phyloP scores from a whole-genome alignment of 2,888 invertebrate species.

The Pristionchus japonicus region DNA sequence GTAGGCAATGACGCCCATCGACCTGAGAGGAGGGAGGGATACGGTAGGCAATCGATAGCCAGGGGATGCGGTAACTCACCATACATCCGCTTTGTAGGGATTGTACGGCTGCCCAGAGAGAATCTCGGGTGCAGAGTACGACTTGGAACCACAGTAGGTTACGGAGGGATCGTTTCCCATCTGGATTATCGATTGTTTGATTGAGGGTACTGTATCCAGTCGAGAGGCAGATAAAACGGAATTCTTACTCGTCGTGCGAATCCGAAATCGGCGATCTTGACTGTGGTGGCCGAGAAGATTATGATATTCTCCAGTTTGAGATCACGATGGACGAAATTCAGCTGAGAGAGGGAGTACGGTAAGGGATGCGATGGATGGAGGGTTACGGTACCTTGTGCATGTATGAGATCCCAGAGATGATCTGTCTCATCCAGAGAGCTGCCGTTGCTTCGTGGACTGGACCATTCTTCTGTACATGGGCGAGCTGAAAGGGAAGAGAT shows the following conservation, averaged over 20 bases:
- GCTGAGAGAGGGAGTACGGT: slow-evolving; percentile 48
- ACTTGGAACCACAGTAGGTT: slow-evolving; percentile 78
- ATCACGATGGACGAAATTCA: slow-evolving; percentile 77
- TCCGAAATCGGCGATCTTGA: slow-evolving; percentile 77
- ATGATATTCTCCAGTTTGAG: slow-evolving; percentile 78
- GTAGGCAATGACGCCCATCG: slow-evolving; percentile 77
- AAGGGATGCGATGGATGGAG: not conserved
- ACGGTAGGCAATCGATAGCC: not conserved
- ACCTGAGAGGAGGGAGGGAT: slow-evolving; percentile 57
- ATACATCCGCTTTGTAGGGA: slow-evolving; percentile 77
- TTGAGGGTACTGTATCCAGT: not conserved
- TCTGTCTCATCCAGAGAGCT: slow-evolving; percentile 76
- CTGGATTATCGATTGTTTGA: slow-evolving; percentile 16
- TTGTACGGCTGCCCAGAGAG: slow-evolving; percentile 77
- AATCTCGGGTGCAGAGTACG: slow-evolving; percentile 76
- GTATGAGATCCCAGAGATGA: slow-evolving; percentile 48
- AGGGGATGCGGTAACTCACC: slow-evolving; percentile 65
- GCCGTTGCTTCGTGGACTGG: slow-evolving; percentile 75
- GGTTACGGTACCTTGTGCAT: slow-evolving; percentile 44
- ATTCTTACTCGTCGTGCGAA: slow-evolving; percentile 75
- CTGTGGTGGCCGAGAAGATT: slow-evolving; percentile 74
- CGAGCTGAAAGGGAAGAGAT: slow-evolving; percentile 64
- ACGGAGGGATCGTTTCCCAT: slow-evolving; percentile 64
- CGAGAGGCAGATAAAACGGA: not conserved
- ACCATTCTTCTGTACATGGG: slow-evolving; percentile 76